A percentile compares a stretch with the other conserved stretches of the same genome.
These are phyloP conservation scores for Rhagoletis zephyria DNA, from an alignment of 1,140 invertebrate species.

Conservation along the genomic window DNA sequence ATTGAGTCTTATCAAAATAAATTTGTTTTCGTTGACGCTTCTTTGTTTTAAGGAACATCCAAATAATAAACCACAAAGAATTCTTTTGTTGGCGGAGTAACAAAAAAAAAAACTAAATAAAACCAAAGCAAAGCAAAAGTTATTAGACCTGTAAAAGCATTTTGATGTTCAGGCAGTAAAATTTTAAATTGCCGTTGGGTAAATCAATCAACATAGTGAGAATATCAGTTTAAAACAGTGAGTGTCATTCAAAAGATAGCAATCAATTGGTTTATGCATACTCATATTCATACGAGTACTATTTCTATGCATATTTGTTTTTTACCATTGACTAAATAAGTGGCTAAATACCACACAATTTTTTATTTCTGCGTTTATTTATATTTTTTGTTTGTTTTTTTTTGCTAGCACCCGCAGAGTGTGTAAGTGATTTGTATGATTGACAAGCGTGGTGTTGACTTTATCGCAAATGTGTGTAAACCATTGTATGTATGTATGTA, in stretches of 20 bases:
- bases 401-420: neutral
- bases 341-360: neutral
- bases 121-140: neutral
- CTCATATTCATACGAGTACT: neutral
- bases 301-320: neutral
- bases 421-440: neutral
- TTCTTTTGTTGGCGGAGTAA: neutral
- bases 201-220: slow-evolving; percentile 6
- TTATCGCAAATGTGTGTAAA: no score
- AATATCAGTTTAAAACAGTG: neutral
- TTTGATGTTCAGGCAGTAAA: slow-evolving; percentile 8
- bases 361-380: neutral
- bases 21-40: neutral
- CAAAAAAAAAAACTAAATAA: neutral
- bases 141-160: neutral
- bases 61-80: slow-evolving; percentile 1
- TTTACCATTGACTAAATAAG: neutral
- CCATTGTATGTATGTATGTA: no score
- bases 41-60: neutral
- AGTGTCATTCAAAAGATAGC: neutral
- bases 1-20: neutral
- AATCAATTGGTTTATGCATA: neutral
- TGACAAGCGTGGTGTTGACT: neutral
- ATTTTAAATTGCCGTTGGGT: neutral
- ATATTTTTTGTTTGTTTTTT: neutral